A percentile compares a stretch with the other conserved stretches of the same genome.
phyloP scores from a whole-genome alignment of 2,888 invertebrate species.

The Rhingia campestris region DNA sequence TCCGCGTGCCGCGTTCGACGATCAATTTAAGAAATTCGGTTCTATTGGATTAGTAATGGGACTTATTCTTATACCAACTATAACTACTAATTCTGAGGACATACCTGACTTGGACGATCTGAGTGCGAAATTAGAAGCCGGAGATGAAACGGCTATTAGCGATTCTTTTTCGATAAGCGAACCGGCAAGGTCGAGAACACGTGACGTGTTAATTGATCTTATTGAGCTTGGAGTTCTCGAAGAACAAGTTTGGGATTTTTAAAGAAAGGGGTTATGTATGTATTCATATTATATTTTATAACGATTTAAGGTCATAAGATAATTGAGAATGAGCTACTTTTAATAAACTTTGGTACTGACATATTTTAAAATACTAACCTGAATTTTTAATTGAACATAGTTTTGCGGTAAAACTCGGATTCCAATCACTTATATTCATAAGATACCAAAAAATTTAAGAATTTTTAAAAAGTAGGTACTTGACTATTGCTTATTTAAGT shows the following conservation, averaged over 20 bases:
- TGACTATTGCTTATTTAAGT: no score
- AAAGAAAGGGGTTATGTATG: no score
- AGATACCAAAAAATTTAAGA: no score
- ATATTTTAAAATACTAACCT: no score
- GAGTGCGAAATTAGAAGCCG: conserved; percentile 77
- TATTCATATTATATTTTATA: no score
- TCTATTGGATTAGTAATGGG: conserved; percentile 78
- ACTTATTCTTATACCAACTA: conserved; percentile 79
- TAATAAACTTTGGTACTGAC: no score
- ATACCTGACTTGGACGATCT: conserved; percentile 78
- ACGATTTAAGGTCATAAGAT: no score
- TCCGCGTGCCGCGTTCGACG: conserved; percentile 76
- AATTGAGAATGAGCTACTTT: no score
- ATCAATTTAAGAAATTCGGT: conserved; percentile 77
- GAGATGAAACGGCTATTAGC: conserved; percentile 57
- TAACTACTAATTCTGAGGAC: conserved; percentile 78
- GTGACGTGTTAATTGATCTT: conserved; percentile 78
- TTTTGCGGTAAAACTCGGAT: no score
- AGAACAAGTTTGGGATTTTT: conserved; percentile 54
- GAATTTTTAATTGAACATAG: no score
- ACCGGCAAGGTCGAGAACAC: conserved; percentile 75
- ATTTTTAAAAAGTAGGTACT: no score
- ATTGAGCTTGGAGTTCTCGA: conserved; percentile 76
- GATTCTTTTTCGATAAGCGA: background rate
- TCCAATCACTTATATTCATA: no score